Percentiles rank a stretch among this genome's conserved stretches.
These are phyloP conservation scores for Synanthedon andrenaeformis DNA, from an alignment of 2,888 invertebrate species.

Conservation along the genomic window DNA sequence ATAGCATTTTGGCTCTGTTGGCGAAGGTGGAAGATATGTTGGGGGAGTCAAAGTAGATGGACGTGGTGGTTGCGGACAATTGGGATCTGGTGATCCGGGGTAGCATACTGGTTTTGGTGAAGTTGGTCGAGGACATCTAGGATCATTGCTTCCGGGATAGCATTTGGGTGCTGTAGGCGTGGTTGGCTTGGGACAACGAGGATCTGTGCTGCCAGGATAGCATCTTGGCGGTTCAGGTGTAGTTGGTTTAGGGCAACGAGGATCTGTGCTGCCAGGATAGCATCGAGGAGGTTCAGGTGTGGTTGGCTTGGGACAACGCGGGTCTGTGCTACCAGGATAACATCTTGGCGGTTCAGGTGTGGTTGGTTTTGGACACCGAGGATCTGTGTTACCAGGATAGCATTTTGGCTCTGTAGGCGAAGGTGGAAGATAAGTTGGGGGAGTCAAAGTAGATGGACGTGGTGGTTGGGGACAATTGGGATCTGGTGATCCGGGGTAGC, in stretches of 20 bases:
- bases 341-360: conserved; percentile 18
- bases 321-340: no score
- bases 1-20: conserved; percentile 14
- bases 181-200: conserved; percentile 26
- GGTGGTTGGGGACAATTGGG: no score
- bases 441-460: no score
- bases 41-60: conserved; percentile 16
- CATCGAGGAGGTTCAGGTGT: no score
- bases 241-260: conserved; percentile 13
- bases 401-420: no score
- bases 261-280: conserved; percentile 13
- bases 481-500: no score
- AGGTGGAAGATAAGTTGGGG: no score
- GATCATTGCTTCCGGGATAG: conserved; percentile 32
- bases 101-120: conserved; percentile 13
- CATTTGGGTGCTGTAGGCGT: conserved; percentile 13
- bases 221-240: conserved; percentile 16
- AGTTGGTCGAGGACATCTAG: conserved; percentile 11
- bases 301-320: no score
- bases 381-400: no score
- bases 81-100: conserved; percentile 9
- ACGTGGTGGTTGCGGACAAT: conserved; percentile 19
- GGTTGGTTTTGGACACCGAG: conserved; percentile 16
- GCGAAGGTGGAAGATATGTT: conserved; percentile 10
- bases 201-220: conserved; percentile 35